These are phyloP conservation scores for Pelosia muscerda DNA, from an alignment of 2,888 invertebrate genomes.

Conservation along the genomic window DNA sequence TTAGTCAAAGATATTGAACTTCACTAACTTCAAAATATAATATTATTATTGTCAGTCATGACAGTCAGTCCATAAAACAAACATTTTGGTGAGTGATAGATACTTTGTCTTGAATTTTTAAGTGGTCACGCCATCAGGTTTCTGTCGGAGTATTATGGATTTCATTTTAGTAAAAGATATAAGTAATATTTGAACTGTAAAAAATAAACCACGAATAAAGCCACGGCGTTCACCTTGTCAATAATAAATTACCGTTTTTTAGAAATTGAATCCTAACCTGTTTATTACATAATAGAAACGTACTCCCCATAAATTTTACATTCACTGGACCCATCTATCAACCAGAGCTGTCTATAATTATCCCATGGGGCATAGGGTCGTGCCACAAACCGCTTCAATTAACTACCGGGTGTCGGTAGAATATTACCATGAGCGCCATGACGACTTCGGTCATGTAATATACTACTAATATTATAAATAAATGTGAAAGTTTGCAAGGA, in stretches of 20 bases:
- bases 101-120: neutral
- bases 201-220: neutral
- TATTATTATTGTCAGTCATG: neutral
- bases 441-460: neutral
- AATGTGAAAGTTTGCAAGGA: no score
- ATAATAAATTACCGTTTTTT: no score
- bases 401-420: conserved; percentile 7
- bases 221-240: no score
- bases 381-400: conserved; percentile 20
- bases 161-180: no score
- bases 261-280: no score
- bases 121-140: neutral
- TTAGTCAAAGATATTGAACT: neutral
- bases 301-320: neutral
- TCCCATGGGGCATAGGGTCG: conserved; percentile 4
- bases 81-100: neutral
- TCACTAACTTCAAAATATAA: neutral
- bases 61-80: neutral
- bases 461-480: conserved; percentile 2
- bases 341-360: conserved; percentile 13
- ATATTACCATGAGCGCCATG: conserved; percentile 2
- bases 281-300: no score
- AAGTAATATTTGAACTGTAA: no score
- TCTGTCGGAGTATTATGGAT: neutral
- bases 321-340: conserved; percentile 3